These are phyloP conservation scores for Atta cephalotes DNA, from an alignment of 1,140 invertebrate species.

Conservation along the genomic window DNA sequence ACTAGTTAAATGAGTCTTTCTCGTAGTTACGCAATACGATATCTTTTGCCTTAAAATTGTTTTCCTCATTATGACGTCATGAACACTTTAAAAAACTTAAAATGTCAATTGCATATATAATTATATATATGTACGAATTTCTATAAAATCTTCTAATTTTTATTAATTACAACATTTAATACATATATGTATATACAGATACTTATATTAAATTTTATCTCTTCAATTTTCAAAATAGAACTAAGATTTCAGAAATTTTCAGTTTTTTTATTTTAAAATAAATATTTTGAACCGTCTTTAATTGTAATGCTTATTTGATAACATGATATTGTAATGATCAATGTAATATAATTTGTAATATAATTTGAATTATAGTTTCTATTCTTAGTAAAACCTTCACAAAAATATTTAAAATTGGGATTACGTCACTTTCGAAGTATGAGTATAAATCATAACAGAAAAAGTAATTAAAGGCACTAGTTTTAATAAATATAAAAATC, in stretches of 20 bases:
- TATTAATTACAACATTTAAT: not conserved
- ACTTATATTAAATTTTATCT: too few species aligned
- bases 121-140: not conserved
- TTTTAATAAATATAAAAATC: not conserved
- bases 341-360: not conserved
- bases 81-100: not conserved
- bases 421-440: not conserved
- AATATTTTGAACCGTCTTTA: not conserved
- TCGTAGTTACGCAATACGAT: conserved; percentile 43
- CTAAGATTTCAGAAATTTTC: not conserved
- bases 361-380: not conserved
- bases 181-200: too few species aligned
- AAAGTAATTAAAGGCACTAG: not conserved
- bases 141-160: not conserved
- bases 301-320: not conserved
- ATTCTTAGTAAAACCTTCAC: too few species aligned
- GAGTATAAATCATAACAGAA: not conserved
- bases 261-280: not conserved
- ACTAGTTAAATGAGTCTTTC: conserved; percentile 43
- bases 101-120: not conserved
- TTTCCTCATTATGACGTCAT: not conserved
- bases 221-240: too few species aligned
- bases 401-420: not conserved
- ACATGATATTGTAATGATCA: not conserved
- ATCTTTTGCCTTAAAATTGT: conserved; percentile 14